phyloP scores from a whole-genome alignment of 2,797 vertebrate species.

The Hoplostethus atlanticus region DNA sequence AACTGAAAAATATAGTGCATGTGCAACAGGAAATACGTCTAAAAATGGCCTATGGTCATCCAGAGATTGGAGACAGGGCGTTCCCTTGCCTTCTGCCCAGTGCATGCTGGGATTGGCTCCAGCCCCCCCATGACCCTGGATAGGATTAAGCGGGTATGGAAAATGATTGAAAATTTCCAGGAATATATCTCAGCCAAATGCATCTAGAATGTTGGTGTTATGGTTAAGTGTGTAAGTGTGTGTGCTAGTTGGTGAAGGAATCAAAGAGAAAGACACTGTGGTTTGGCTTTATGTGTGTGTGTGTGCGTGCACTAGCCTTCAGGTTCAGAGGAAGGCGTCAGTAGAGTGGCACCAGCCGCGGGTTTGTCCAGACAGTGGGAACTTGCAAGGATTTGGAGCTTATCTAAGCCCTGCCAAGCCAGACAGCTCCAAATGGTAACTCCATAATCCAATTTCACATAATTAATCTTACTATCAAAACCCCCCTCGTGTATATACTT shows the following conservation, averaged over 20 bases:
- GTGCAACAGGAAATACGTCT: not conserved
- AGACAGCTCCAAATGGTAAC: conserved; percentile 71
- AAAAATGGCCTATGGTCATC: not conserved
- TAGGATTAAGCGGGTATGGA: too few species aligned
- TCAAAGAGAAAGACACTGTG: not conserved
- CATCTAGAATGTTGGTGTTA: too few species aligned
- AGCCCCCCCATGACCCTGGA: too few species aligned
- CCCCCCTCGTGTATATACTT: conserved; percentile 24
- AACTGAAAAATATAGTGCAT: not conserved
- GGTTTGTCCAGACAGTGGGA: conserved; percentile 61
- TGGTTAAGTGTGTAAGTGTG: not conserved
- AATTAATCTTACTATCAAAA: conserved; percentile 68
- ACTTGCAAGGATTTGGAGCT: conserved; percentile 75
- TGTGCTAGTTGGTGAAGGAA: not conserved
- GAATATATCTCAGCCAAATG: not conserved
- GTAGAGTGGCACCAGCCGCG: conserved; percentile 15
- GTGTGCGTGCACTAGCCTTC: conserved; percentile 7
- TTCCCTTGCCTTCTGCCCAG: too few species aligned
- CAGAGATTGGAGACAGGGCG: not conserved
- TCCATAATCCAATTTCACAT: conserved; percentile 73
- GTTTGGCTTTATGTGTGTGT: conserved; percentile 9
- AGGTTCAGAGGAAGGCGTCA: conserved; percentile 47
- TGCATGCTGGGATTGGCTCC: too few species aligned
- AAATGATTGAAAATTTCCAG: not conserved
- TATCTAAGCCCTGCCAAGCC: conserved; percentile 69